Conservation (phyloP, 92 coral and sea anemone genomes). For the Epizoanthus ramosus region DNA sequence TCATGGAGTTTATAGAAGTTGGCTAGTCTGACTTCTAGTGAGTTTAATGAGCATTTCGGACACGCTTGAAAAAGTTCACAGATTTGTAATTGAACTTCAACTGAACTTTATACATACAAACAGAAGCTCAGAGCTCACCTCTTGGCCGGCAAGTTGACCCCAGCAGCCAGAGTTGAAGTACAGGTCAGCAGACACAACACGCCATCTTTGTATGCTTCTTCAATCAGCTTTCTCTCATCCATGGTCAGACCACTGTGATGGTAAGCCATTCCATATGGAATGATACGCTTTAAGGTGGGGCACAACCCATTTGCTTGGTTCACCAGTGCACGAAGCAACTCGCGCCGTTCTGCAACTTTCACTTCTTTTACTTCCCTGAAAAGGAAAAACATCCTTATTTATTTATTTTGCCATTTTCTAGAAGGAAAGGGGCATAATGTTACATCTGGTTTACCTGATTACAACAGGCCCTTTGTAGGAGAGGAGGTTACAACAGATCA, state of each 20-base stretch:
- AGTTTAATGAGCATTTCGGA: too few relatives aligned
- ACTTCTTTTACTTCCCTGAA: slow-evolving; percentile 71
- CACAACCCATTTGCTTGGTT: slow-evolving; percentile 88
- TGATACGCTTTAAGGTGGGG: slow-evolving; percentile 68
- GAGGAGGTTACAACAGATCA: too few relatives aligned
- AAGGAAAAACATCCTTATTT: background rate
- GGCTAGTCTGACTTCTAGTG: too few relatives aligned
- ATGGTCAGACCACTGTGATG: slow-evolving; percentile 97
- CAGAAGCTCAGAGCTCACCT: slow-evolving; percentile 52
- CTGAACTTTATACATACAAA: too few relatives aligned
- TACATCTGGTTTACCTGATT: background rate
- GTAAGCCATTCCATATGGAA: slow-evolving; percentile 92
- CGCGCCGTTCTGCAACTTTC: slow-evolving; percentile 65
- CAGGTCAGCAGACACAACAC: slow-evolving; percentile 87
- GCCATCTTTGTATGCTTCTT: slow-evolving; percentile 93
- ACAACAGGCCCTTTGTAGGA: too few relatives aligned
- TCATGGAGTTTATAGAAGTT: too few relatives aligned
- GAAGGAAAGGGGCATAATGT: background rate
- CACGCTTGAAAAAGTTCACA: too few relatives aligned
- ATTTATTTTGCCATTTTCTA: background rate
- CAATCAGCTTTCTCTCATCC: slow-evolving; percentile 95
- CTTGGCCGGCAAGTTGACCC: slow-evolving; percentile 97
- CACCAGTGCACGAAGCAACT: slow-evolving; percentile 73
- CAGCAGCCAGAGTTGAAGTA: slow-evolving; percentile 98
- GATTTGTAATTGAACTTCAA: background rate